Evolutionary conservation across 2,888 invertebrate species (phyloP), one percentile per base, ranked within the genome.

Genomic region (Cephus runcator): DNA sequence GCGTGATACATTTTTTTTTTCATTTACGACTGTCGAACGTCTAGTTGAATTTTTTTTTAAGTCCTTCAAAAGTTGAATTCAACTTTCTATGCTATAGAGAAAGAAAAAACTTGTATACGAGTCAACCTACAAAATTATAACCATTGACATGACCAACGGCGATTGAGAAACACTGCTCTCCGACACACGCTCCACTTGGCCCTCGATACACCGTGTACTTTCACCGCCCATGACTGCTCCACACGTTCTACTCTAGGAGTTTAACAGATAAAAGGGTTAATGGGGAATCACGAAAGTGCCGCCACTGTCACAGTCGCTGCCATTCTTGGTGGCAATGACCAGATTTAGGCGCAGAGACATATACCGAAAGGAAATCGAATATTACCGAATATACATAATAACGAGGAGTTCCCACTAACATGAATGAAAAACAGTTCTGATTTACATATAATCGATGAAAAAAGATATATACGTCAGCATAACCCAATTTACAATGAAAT

Each of bases 141-240:
- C 9, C 2, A 23, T 56, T 23, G 56, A 15, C 9, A 6, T 9
- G 23, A 73, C 73, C 69, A 74, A 75, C 40, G 69, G 73, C 81
- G 69, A 69, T 71, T 79, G 77, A 77, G 79, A 79, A 77, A 68
- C 79, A 79, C 79, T 79, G 79, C 56, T 68, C 11, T 15, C 69
- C 75, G 76, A 36, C 68, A 75, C 71, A 23, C 75, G 68, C 78
- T 33, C 75, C 71, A 71, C 71, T 31, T 31, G 71, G 71, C 71
- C 31, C 71, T 71, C 31, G 15, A 31, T 34, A 69, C 78, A 71
- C 33, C 68, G 30, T 82, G 84, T 88, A 90, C 89, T 90, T 90
- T 90, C 90, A 90, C 90, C 89, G 86, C 88, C 87, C 88, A 86
- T 88, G 88, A 90, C 88, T 89, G 1, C 56, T 88, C 87, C 83